Evolutionary conservation across 2,797 vertebrate species (phyloP).

Genomic region (Lerista edwardsae): DNA sequence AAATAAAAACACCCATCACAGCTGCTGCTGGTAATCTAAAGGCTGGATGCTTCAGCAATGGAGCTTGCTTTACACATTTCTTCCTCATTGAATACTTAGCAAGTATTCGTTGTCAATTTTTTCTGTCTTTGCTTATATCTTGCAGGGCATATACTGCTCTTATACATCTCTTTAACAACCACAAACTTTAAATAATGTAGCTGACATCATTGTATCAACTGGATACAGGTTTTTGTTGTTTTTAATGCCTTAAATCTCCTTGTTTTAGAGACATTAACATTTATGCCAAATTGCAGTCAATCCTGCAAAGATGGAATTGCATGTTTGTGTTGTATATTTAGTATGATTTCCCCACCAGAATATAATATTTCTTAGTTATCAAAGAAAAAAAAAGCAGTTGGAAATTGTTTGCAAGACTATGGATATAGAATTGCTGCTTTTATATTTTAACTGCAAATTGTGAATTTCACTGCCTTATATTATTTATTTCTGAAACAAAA

Average conservation of each 20-base stretch:
- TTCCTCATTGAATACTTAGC: constrained; percentile 58
- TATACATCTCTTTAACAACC: constrained; percentile 72
- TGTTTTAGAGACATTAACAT: constrained; percentile 87
- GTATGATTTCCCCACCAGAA: constrained; percentile 87
- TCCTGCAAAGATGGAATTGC: constrained; percentile 90
- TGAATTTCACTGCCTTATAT: constrained; percentile 99
- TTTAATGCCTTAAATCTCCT: constrained; percentile 79
- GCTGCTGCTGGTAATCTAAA: constrained; percentile 57
- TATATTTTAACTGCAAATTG: constrained; percentile 96
- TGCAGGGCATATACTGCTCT: constrained; percentile 67
- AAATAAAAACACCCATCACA: constrained; percentile 45
- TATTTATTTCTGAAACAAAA: constrained; percentile 99
- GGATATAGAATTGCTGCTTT: constrained; percentile 96
- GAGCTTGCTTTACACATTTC: constrained; percentile 37
- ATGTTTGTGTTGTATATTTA: constrained; percentile 99
- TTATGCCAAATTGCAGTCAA: constrained; percentile 90
- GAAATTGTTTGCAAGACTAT: constrained; percentile 96
- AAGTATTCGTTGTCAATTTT: constrained; percentile 60
- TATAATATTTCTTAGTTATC: constrained; percentile 90
- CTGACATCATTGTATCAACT: constrained; percentile 75
- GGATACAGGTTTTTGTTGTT: constrained; percentile 76
- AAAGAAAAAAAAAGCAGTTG: constrained; percentile 84
- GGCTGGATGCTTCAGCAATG: constrained; percentile 56
- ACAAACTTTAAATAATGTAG: constrained; percentile 74
- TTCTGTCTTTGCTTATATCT: constrained; percentile 66